Base-by-base conservation (phyloP, 2,888 invertebrate species). In the Calameuta filiformis region DNA sequence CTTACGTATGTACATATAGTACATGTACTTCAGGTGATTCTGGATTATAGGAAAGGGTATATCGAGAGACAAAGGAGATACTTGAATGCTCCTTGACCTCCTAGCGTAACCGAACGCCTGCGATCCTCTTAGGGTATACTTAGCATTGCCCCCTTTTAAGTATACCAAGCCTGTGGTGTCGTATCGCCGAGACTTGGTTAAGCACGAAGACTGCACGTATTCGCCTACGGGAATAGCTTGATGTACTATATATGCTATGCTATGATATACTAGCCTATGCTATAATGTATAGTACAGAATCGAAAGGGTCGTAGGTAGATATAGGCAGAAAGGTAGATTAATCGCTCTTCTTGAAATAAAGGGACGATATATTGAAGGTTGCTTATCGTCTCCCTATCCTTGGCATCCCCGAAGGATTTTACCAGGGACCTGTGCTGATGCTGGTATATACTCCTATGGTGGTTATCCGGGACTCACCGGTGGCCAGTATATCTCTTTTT, bases 401-500 rank as follows among this genome's bases (percentile, higher is more conserved):
- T 33, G 71, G 71, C 73, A 69, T 81, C 78, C 77, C 81, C 77
- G 76, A 80, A 81, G 82, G 82, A 81, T 81, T 79, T 74, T 73
- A 68, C 40, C 76, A 77, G 76, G 77, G 78, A 77, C 56, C 68
- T 76, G 79, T 78, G 79, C 23, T 23, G 56, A 56, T 56, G 56
- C 56, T 23, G 23, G 56, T 23, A 56, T 56, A 56, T 56, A 56
- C 56, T 23, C 6, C 56, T 56, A 56, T 15, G 23, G 56, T 56
- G 56, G 23, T 56, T 56, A 56, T 23, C 23, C 56, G 6, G 56
- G 56, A 56, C 56, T 56, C 56, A 23, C 56, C 56, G 56, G 56
- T 56, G 56, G 56, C 56, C 87, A 79, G 81, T 88, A 88, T 87
- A 88, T 89, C 85, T 87, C 84, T 81, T 87, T 88, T 87, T 87